Evolutionary conservation across 2,797 vertebrate species (phyloP).

Genomic region (Lepidocolaptes lacrymiger): DNA sequence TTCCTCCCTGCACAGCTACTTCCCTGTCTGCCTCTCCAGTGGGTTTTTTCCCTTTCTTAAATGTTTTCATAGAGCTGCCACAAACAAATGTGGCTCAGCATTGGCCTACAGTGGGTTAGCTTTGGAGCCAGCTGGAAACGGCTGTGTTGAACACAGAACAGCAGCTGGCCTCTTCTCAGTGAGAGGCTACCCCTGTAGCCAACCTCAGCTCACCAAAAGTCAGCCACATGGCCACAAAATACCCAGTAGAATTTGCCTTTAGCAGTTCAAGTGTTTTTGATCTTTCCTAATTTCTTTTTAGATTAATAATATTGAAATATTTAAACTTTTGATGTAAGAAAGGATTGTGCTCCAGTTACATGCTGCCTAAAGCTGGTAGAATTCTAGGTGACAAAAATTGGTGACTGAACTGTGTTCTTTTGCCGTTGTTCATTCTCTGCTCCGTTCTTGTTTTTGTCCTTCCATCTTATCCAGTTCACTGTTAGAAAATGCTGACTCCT

Average conservation of each 20-base stretch:
- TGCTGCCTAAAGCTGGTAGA: neutral
- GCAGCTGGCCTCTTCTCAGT: neutral
- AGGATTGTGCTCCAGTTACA: neutral
- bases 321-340: neutral
- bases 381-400: neutral
- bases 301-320: neutral
- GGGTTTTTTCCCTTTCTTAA: neutral
- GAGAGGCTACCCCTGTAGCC: neutral
- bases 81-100: neutral
- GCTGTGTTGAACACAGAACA: neutral
- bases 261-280: neutral
- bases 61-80: neutral
- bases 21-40: neutral
- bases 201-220: neutral
- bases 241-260: neutral
- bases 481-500: constrained; percentile 51
- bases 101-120: neutral
- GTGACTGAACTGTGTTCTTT: neutral
- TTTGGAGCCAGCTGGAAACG: neutral
- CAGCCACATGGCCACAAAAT: neutral
- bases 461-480: constrained; percentile 36
- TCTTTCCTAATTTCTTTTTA: neutral
- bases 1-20: neutral
- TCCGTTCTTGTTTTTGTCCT: constrained; percentile 7
- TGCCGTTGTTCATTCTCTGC: neutral